Percentiles rank a stretch among this genome's conserved stretches.
Conservation (phyloP, 2,888 invertebrate species). For the Bugula neritina region DNA sequence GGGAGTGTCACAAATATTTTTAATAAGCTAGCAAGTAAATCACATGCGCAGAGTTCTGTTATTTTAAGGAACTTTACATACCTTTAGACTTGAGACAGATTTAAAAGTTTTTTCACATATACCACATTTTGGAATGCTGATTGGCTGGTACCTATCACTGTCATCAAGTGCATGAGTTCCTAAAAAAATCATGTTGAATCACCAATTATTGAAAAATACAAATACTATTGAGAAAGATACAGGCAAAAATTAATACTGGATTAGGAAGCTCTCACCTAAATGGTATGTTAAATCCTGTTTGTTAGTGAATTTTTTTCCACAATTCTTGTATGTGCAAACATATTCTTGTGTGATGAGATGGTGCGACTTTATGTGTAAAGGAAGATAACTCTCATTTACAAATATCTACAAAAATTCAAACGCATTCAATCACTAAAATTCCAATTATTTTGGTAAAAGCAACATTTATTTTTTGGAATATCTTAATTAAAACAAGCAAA, state of each 20-base stretch:
- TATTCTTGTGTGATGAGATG: constrained; percentile 22
- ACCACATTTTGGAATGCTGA: constrained; percentile 35
- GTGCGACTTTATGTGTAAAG: constrained; percentile 6
- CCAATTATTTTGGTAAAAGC: too few relatives aligned
- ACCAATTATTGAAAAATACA: too few relatives aligned
- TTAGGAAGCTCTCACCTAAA: constrained; percentile 5
- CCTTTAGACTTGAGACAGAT: constrained; percentile 38
- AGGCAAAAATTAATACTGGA: too few relatives aligned
- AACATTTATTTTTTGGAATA: too few relatives aligned
- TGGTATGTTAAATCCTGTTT: constrained; percentile 26
- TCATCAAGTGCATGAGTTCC: constrained; percentile 25
- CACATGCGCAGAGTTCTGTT: too few relatives aligned
- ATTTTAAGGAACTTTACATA: too few relatives aligned
- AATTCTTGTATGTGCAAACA: constrained; percentile 21
- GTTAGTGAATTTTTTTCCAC: constrained; percentile 22
- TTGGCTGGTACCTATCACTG: constrained; percentile 6
- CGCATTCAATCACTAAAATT: too few relatives aligned
- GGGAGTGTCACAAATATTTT: too few relatives aligned
- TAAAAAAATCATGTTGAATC: neutral
- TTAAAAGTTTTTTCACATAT: constrained; percentile 41
- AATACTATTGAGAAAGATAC: too few relatives aligned
- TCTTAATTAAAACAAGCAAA: too few relatives aligned
- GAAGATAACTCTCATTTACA: neutral
- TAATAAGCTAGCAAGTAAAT: too few relatives aligned
- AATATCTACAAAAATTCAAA: constrained; percentile 10